phyloP scores from a whole-genome alignment of 2,113 vertebrate species.

The Hydrochoerus hydrochaeris region DNA sequence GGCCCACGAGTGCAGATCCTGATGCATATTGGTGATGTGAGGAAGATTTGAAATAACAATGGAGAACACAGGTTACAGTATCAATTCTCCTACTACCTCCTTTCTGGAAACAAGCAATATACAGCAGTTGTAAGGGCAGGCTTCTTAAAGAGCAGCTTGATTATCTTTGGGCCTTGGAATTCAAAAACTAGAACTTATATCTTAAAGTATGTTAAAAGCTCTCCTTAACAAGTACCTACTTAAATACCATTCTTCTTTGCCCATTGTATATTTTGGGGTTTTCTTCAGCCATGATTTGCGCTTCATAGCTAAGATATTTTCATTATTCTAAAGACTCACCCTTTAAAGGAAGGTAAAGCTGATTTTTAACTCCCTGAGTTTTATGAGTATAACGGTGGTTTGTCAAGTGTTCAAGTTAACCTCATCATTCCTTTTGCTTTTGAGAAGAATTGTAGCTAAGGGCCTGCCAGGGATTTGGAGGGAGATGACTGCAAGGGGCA shows the following conservation, averaged over 20 bases:
- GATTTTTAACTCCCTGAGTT: not conserved
- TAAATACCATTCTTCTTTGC: not conserved
- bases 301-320: not conserved
- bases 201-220: not conserved
- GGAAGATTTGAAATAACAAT: not conserved
- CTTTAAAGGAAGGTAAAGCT: not conserved
- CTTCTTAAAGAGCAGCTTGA: not conserved
- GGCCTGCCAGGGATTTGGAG: no score
- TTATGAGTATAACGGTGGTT: not conserved
- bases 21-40: not conserved
- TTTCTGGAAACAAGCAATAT: not conserved
- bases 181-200: constrained; percentile 14
- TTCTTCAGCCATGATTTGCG: not conserved
- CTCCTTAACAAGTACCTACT: not conserved
- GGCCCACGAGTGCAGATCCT: not conserved
- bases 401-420: not conserved
- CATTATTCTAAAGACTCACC: not conserved
- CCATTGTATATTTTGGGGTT: not conserved
- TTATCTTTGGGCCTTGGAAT: not conserved
- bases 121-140: not conserved
- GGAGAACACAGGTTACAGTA: not conserved
- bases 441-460: not conserved
- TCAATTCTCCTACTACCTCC: not conserved
- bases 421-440: not conserved
- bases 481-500: fast-evolving